A percentile compares a stretch with the other conserved stretches of the same genome.
phyloP scores from a whole-genome alignment of 2,888 invertebrate genomes.

The Himalopsyche anomala region DNA sequence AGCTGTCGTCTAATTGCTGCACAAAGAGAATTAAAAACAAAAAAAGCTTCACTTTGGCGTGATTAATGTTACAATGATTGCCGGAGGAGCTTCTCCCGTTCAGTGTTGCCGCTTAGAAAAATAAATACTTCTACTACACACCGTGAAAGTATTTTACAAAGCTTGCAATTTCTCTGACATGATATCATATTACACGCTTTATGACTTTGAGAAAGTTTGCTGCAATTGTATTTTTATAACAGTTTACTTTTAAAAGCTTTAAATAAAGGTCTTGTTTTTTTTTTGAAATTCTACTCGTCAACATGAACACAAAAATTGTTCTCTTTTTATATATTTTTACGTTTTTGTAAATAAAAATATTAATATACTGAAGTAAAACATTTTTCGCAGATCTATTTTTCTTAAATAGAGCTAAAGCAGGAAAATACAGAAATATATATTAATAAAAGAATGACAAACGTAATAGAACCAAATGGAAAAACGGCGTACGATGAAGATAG shows the following conservation, averaged over 20 bases:
- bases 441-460: too few relatives aligned
- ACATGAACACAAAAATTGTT: too few relatives aligned
- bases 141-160: background rate
- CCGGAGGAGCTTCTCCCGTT: background rate
- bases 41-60: background rate
- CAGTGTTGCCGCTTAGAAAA: background rate
- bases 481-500: too few relatives aligned
- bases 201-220: background rate
- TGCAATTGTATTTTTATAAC: background rate
- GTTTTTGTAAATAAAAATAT: too few relatives aligned
- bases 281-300: too few relatives aligned
- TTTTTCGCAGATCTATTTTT: too few relatives aligned
- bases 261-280: background rate
- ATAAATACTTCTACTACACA: slow-evolving; percentile 7
- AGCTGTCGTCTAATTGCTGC: background rate
- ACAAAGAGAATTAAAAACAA: background rate
- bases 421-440: too few relatives aligned
- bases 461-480: too few relatives aligned
- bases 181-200: slow-evolving; percentile 15
- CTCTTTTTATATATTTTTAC: too few relatives aligned
- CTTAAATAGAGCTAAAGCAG: too few relatives aligned
- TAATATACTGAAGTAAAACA: too few relatives aligned
- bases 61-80: background rate
- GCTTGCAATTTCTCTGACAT: background rate
- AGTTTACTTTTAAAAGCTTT: background rate